phyloP scores from a whole-genome alignment of 2,113 vertebrate species.

The Ia io region DNA sequence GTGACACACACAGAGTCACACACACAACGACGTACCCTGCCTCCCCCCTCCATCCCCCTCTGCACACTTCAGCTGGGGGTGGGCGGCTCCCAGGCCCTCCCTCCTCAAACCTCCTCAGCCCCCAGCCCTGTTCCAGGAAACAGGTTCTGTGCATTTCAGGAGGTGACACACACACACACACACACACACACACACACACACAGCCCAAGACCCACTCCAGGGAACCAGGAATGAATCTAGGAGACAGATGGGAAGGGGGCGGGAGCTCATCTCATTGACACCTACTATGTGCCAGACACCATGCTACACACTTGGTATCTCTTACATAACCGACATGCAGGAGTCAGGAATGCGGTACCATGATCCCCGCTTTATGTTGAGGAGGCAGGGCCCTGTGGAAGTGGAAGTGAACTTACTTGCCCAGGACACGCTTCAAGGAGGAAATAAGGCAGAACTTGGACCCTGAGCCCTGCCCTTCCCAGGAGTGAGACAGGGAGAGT shows the following conservation, averaged over 20 bases:
- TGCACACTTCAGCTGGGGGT: no score
- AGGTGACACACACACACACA: no score
- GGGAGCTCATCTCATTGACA: background rate
- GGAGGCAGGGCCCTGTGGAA: background rate
- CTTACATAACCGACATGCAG: background rate
- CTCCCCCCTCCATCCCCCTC: background rate
- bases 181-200: no score
- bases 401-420: background rate
- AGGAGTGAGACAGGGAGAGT: background rate
- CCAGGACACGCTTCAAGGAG: background rate
- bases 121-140: background rate
- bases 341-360: background rate
- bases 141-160: background rate
- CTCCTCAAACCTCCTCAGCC: background rate
- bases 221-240: background rate
- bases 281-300: conserved; percentile 8
- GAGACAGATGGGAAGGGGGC: background rate
- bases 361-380: background rate
- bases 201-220: background rate
- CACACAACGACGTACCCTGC: background rate
- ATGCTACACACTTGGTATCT: background rate
- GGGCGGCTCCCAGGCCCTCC: background rate
- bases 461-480: background rate
- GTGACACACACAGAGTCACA: background rate
- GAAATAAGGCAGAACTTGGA: background rate